These are phyloP conservation scores for Buathra laborator DNA, from an alignment of 2,888 invertebrate genomes.

Conservation along the genomic window DNA sequence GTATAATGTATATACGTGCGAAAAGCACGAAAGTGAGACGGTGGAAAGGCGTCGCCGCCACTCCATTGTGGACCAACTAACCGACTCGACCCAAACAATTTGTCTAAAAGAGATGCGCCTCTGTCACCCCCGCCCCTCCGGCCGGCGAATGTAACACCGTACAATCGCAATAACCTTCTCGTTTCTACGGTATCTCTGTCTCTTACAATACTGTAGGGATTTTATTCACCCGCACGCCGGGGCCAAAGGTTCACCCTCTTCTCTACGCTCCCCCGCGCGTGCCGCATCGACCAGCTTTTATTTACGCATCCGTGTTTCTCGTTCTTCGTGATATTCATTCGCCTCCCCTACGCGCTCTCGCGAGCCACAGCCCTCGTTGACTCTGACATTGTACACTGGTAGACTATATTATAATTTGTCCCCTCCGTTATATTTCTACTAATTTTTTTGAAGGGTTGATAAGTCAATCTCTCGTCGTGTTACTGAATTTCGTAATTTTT, in stretches of 20 bases:
- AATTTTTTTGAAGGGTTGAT: slow-evolving; percentile 31
- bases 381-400: slow-evolving; percentile 22
- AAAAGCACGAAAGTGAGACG: not conserved
- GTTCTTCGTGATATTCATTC: slow-evolving; percentile 41
- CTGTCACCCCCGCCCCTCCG: slow-evolving; percentile 73
- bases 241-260: slow-evolving; percentile 65
- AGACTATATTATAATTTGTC: not conserved
- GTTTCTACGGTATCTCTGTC: slow-evolving; percentile 43
- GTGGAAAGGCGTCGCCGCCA: slow-evolving; percentile 69
- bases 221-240: slow-evolving; percentile 42
- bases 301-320: slow-evolving; percentile 63
- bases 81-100: slow-evolving; percentile 85
- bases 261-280: slow-evolving; percentile 37
- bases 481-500: not conserved
- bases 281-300: slow-evolving; percentile 59
- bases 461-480: slow-evolving; percentile 11
- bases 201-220: slow-evolving; percentile 36
- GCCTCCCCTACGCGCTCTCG: slow-evolving; percentile 6
- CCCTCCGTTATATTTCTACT: slow-evolving; percentile 28
- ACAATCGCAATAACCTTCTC: slow-evolving; percentile 44
- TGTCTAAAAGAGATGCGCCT: slow-evolving; percentile 81
- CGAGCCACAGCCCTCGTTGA: slow-evolving; percentile 39
- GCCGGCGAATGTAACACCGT: slow-evolving; percentile 64
- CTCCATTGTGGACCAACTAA: slow-evolving; percentile 83
- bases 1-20: not conserved